These are phyloP conservation scores for Anguilla megastoma DNA, from an alignment of 2,797 vertebrate species.

Conservation along the genomic window DNA sequence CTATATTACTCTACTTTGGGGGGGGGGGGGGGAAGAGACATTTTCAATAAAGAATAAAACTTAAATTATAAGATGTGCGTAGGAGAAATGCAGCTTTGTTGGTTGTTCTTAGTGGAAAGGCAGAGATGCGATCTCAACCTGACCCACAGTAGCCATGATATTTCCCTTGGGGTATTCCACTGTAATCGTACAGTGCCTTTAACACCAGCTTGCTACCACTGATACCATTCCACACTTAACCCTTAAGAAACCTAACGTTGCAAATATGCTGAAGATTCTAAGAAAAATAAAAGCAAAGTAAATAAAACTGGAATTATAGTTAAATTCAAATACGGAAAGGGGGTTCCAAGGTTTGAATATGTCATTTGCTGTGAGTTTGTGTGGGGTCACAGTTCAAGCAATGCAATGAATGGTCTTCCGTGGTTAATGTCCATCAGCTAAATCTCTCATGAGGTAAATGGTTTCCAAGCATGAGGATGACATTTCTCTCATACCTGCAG, in stretches of 20 bases:
- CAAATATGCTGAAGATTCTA: neutral
- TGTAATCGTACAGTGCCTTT: neutral
- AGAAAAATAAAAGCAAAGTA: neutral
- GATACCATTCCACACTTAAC: neutral
- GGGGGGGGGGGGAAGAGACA: neutral
- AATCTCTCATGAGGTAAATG: constrained; percentile 17
- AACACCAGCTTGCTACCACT: neutral
- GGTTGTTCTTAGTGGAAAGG: neutral
- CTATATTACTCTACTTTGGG: neutral
- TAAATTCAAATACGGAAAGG: neutral
- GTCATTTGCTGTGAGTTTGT: neutral
- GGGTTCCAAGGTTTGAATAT: neutral
- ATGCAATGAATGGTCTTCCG: neutral
- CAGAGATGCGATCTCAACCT: neutral
- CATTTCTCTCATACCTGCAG: neutral
- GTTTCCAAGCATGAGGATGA: neutral
- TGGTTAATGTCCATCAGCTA: neutral
- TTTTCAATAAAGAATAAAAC: neutral
- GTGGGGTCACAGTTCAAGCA: constrained; percentile 6
- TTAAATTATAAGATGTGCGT: neutral
- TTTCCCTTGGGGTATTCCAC: neutral
- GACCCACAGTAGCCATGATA: neutral
- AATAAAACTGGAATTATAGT: neutral
- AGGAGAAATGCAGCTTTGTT: constrained; percentile 1
- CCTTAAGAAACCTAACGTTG: neutral